Percentiles rank a stretch among this genome's conserved stretches.
Evolutionary conservation across 1,140 invertebrate species (phyloP).

Genomic region (Psilanteris sp.): DNA sequence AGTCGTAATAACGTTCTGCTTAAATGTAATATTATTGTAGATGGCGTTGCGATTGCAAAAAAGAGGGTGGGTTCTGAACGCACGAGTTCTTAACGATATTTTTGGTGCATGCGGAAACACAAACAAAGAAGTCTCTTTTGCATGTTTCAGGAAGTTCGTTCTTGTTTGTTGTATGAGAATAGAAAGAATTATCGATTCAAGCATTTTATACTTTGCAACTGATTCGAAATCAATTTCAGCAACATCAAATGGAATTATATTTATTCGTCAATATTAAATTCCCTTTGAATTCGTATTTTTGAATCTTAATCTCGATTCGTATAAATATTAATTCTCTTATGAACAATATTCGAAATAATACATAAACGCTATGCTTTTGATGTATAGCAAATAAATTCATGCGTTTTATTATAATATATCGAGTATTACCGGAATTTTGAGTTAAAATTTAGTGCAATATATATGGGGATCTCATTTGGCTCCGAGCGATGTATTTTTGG

Average conservation of each 20-base stretch:
- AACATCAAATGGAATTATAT: no score
- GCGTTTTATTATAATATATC: constrained; percentile 49
- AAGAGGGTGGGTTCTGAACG: constrained; percentile 3
- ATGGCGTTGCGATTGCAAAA: constrained; percentile 5
- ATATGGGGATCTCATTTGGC: constrained; percentile 44
- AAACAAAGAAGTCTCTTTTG: constrained; percentile 38
- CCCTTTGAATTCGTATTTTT: not conserved
- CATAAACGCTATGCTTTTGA: no score
- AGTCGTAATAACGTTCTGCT: no score
- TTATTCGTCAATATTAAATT: no score
- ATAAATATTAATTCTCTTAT: no score
- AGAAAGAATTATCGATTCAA: constrained; percentile 38
- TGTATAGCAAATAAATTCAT: constrained; percentile 13
- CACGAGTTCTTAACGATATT: constrained; percentile 26
- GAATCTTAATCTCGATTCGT: no score
- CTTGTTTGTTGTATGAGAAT: constrained; percentile 1
- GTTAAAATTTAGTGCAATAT: constrained; percentile 40
- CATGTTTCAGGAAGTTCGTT: constrained; percentile 40
- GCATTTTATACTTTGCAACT: constrained; percentile 14
- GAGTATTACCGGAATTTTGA: constrained; percentile 42
- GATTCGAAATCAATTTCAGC: not conserved
- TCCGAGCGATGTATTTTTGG: constrained; percentile 54
- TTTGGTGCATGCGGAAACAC: constrained; percentile 26
- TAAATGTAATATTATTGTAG: not conserved
- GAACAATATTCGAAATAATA: not conserved